Evolutionary conservation across 2,113 vertebrate species (phyloP).

Genomic region (Otocyon megalotis): DNA sequence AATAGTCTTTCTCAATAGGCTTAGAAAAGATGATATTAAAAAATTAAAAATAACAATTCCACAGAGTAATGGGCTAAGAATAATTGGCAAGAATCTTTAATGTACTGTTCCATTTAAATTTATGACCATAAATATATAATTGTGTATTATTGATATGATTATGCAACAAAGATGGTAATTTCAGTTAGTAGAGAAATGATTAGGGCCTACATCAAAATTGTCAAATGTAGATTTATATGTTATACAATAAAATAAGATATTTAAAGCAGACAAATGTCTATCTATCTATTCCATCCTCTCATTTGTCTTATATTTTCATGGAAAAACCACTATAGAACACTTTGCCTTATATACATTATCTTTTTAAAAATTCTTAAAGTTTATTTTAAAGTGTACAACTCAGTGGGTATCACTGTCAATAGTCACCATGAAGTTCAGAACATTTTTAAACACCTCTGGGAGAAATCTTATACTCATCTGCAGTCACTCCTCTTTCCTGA

Average conservation of each 20-base stretch:
- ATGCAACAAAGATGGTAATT: neutral
- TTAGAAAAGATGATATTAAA: constrained; percentile 1
- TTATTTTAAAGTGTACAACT: neutral
- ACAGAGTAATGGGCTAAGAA: neutral
- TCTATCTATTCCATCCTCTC: neutral
- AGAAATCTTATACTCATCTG: neutral
- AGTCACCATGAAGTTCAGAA: neutral
- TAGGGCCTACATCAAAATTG: neutral
- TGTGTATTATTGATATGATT: neutral
- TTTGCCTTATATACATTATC: neutral
- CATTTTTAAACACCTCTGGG: neutral
- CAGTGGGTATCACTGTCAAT: neutral
- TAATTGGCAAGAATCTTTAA: neutral
- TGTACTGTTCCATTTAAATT: neutral
- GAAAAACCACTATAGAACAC: neutral
- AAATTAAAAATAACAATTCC: neutral
- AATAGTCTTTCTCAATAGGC: neutral
- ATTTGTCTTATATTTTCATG: neutral
- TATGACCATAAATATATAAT: neutral
- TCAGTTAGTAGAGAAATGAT: neutral
- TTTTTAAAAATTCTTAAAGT: neutral
- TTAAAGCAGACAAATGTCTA: neutral
- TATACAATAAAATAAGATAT: neutral
- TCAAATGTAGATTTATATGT: neutral
- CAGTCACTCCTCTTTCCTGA: neutral